Percentiles rank a stretch among this genome's conserved stretches.
phyloP scores from a whole-genome alignment of 2,888 invertebrate genomes.

The Candidula unifasciata region DNA sequence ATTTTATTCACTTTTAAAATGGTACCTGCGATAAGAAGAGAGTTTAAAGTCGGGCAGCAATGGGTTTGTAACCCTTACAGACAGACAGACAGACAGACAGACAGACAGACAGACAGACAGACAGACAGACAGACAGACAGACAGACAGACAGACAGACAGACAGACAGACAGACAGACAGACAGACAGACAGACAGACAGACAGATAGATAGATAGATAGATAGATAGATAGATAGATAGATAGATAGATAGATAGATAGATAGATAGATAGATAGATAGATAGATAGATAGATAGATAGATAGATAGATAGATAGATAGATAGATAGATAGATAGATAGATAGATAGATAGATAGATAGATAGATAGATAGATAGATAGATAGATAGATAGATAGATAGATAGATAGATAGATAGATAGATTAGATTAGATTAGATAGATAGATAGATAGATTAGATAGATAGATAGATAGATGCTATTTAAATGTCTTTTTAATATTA shows the following conservation, averaged over 20 bases:
- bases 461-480: not conserved
- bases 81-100: not conserved
- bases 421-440: not conserved
- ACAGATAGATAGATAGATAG: not conserved
- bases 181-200: slow-evolving; percentile 8
- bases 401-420: not conserved
- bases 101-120: slow-evolving; percentile 8
- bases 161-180: slow-evolving; percentile 8
- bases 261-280: slow-evolving; percentile 8
- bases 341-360: not conserved
- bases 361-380: not conserved
- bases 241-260: slow-evolving; percentile 8
- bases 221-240: slow-evolving; percentile 8
- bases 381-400: not conserved
- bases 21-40: no score
- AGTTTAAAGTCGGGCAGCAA: no score
- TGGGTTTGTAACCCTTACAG: no score
- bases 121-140: slow-evolving; percentile 8
- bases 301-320: not conserved
- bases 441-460: not conserved
- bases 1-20: no score
- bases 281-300: slow-evolving; percentile 8
- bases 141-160: slow-evolving; percentile 8
- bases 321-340: not conserved
- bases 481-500: no score